Conservation (phyloP, 2,888 invertebrate genomes). For the Macrostomum cliftonense region DNA sequence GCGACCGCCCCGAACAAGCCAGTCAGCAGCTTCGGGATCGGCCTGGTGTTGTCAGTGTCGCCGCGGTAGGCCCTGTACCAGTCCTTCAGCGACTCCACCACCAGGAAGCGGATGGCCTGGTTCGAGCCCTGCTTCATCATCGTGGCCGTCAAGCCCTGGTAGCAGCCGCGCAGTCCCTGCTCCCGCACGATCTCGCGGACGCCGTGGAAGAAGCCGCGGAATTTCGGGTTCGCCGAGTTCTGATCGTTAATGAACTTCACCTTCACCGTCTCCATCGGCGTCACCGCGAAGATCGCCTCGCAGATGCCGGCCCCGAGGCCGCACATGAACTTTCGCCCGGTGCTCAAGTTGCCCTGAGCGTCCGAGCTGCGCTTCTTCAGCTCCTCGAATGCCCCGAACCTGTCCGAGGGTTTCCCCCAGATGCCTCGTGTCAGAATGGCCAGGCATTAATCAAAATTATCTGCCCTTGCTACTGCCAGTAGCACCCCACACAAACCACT, state of each 20-base stretch:
- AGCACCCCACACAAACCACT: no score
- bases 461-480: no score
- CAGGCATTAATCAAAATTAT: no score
- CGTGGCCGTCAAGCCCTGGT: conserved; percentile 83
- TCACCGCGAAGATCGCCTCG: conserved; percentile 88
- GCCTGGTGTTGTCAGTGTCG: conserved; percentile 51
- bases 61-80: conserved; percentile 35
- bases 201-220: conserved; percentile 79
- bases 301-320: conserved; percentile 83
- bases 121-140: conserved; percentile 94
- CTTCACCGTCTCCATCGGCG: conserved; percentile 97
- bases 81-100: conserved; percentile 83
- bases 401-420: conserved; percentile 29
- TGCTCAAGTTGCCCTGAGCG: conserved; percentile 59
- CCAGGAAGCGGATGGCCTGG: conserved; percentile 91
- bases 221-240: conserved; percentile 68
- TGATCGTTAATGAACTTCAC: conserved; percentile 98
- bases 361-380: conserved; percentile 59
- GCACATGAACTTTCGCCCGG: conserved; percentile 58
- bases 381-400: conserved; percentile 90
- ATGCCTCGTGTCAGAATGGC: no score
- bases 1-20: conserved; percentile 80
- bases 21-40: conserved; percentile 66
- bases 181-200: conserved; percentile 62
- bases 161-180: conserved; percentile 50